Evolutionary conservation across 2,888 invertebrate species (phyloP).

Genomic region (Acleris cristana): DNA sequence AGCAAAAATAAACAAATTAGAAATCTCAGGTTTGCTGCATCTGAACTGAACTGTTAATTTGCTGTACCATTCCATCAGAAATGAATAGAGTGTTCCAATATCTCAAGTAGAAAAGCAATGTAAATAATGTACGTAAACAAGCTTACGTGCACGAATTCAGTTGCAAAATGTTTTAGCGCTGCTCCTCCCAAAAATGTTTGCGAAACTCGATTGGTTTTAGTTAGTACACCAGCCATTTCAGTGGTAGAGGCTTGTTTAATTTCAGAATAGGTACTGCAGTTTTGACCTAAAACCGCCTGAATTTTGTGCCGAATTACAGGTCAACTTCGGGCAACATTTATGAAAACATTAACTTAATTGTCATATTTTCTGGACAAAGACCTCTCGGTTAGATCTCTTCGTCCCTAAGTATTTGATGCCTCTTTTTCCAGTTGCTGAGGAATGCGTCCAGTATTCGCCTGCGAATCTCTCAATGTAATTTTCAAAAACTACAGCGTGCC

Average conservation of each 20-base stretch:
- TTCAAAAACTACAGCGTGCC: too few relatives aligned
- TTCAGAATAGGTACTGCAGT: constrained; percentile 6
- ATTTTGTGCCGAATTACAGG: too few relatives aligned
- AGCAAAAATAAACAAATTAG: background rate
- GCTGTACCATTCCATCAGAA: too few relatives aligned
- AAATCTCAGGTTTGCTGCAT: background rate
- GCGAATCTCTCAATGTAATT: too few relatives aligned
- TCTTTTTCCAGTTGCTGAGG: too few relatives aligned
- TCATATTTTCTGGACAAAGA: too few relatives aligned
- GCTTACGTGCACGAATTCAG: background rate
- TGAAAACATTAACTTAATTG: too few relatives aligned
- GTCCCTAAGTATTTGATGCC: too few relatives aligned
- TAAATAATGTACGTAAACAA: background rate
- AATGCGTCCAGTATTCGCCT: too few relatives aligned
- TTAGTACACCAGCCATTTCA: background rate
- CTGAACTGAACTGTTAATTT: background rate
- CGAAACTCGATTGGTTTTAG: constrained; percentile 11
- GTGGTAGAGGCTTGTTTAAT: background rate
- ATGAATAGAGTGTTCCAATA: background rate
- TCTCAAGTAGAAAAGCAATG: background rate
- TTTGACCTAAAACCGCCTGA: background rate
- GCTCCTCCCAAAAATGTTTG: constrained; percentile 16
- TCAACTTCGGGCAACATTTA: too few relatives aligned
- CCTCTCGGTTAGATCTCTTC: too few relatives aligned
- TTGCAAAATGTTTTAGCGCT: background rate